These are phyloP conservation scores for Orius insidiosus DNA, from an alignment of 1,140 invertebrate genomes.

Conservation along the genomic window DNA sequence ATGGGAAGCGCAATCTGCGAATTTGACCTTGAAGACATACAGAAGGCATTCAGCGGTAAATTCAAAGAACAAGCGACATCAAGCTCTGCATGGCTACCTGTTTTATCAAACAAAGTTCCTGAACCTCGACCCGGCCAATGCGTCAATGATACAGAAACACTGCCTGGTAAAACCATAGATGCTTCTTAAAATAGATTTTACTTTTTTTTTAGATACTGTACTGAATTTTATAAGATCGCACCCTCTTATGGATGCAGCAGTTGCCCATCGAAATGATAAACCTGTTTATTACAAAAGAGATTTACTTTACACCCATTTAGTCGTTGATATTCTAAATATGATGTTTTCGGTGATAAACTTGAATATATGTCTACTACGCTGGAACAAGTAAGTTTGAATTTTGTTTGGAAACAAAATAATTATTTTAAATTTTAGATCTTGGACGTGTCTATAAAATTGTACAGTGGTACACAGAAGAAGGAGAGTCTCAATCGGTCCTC, in stretches of 20 bases:
- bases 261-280: constrained; percentile 68
- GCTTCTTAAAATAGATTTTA: not conserved
- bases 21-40: constrained; percentile 73
- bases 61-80: constrained; percentile 85
- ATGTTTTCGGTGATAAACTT: constrained; percentile 47
- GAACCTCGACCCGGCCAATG: constrained; percentile 79
- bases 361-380: constrained; percentile 74
- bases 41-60: constrained; percentile 75
- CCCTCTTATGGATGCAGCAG: constrained; percentile 86
- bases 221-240: constrained; percentile 90
- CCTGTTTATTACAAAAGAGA: constrained; percentile 80
- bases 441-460: constrained; percentile 83
- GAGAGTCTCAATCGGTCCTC: constrained; percentile 60
- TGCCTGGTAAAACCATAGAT: constrained; percentile 34
- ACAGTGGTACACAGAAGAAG: constrained; percentile 58
- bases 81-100: constrained; percentile 80
- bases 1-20: constrained; percentile 89
- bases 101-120: constrained; percentile 67
- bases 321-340: constrained; percentile 70
- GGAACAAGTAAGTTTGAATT: constrained; percentile 60
- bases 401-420: too few species aligned
- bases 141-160: constrained; percentile 69
- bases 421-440: constrained; percentile 45
- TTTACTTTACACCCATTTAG: constrained; percentile 67
- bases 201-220: constrained; percentile 46